A percentile compares a stretch with the other conserved stretches of the same genome.
Conservation (phyloP, 2,113 vertebrate genomes). For the Psittacara wagleri region DNA sequence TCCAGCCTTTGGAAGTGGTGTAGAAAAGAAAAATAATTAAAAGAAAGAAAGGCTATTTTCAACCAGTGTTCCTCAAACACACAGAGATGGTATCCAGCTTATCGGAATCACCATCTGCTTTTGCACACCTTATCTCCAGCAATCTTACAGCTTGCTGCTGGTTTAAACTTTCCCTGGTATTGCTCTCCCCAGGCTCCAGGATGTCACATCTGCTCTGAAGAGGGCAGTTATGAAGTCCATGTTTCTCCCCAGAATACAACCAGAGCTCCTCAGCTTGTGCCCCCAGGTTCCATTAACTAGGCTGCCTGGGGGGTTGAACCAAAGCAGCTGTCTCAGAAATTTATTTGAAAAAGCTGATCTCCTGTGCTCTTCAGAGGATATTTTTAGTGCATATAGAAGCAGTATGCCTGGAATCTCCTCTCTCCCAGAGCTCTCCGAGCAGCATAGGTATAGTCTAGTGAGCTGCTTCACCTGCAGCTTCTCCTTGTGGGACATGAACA, state of each 20-base stretch:
- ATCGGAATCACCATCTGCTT: neutral
- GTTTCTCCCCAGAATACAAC: neutral
- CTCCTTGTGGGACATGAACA: neutral
- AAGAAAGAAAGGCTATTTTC: neutral
- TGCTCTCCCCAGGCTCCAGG: neutral
- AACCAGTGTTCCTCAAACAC: neutral
- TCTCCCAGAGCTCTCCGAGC: neutral
- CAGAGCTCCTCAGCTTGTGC: neutral
- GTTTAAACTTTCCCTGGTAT: neutral
- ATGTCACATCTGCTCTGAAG: neutral
- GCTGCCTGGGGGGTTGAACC: neutral
- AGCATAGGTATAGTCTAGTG: neutral
- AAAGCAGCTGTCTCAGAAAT: neutral
- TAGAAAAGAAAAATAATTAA: neutral
- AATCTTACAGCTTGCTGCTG: neutral
- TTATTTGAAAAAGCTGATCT: neutral
- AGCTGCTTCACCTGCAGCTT: neutral
- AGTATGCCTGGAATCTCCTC: neutral
- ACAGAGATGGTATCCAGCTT: neutral
- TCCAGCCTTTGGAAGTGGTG: neutral
- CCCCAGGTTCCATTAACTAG: neutral
- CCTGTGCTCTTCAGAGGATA: neutral
- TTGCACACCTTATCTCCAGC: neutral
- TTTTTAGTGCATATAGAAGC: neutral
- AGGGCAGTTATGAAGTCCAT: neutral